A percentile compares a stretch with the other conserved stretches of the same genome.
Conservation (phyloP, 2,113 vertebrate genomes). For the Megaceryle maxima region DNA sequence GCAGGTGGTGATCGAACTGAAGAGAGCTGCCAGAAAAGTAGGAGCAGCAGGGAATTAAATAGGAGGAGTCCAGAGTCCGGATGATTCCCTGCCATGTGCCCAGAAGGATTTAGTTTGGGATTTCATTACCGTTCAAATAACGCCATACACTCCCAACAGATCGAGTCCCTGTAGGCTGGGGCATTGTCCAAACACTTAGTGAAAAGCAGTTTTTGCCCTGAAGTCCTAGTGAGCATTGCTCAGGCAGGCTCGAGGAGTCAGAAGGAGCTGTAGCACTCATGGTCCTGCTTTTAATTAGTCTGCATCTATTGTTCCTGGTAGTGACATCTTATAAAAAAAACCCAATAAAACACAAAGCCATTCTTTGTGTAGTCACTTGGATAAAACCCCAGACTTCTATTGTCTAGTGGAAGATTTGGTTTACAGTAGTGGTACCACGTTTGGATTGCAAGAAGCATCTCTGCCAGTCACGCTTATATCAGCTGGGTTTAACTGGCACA, state of each 20-base stretch:
- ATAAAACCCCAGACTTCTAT: background rate
- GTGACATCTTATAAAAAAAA: background rate
- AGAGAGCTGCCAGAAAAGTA: conserved; percentile 49
- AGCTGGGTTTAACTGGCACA: background rate
- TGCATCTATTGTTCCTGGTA: conserved; percentile 16
- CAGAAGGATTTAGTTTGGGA: conserved; percentile 40
- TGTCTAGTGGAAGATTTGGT: background rate
- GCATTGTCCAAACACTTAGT: background rate
- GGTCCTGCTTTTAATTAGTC: conserved; percentile 28
- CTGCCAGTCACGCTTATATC: background rate
- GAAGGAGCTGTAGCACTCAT: background rate
- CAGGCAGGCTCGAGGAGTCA: rapidly evolving
- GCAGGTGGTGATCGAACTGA: conserved; percentile 59
- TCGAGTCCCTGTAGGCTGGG: background rate
- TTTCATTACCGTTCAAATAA: conserved; percentile 36
- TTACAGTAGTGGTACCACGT: background rate
- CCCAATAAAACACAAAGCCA: background rate
- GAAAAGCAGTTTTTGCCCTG: background rate
- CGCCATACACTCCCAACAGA: background rate
- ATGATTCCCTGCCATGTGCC: conserved; percentile 8
- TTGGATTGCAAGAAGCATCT: background rate
- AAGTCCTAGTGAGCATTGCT: background rate
- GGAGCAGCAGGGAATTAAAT: conserved; percentile 61
- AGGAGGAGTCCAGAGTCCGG: conserved; percentile 3
- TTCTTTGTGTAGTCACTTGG: background rate